Evolutionary conservation across 2,113 vertebrate species (phyloP).

Genomic region (Pluvianellus socialis): DNA sequence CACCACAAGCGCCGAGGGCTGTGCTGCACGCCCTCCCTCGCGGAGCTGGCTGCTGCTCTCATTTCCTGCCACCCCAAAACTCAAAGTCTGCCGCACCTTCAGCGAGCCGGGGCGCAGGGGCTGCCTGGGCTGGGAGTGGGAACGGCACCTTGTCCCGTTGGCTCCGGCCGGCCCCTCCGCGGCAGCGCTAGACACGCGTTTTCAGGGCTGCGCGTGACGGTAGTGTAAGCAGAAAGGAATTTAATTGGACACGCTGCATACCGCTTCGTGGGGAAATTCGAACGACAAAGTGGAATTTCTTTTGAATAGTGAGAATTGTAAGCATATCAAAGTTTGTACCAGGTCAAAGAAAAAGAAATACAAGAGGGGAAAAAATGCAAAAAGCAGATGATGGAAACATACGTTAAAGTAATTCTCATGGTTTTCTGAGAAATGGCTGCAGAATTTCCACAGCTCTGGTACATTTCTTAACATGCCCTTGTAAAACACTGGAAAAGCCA

Average conservation of each 20-base stretch:
- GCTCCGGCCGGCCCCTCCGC: accelerated
- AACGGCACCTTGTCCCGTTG: neutral
- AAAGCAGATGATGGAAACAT: conserved; percentile 42
- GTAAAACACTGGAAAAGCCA: conserved; percentile 45
- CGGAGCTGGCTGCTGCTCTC: too few relatives aligned
- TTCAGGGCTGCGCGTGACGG: neutral
- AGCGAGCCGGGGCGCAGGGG: accelerated
- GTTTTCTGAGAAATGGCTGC: conserved; percentile 58
- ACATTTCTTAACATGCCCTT: conserved; percentile 22
- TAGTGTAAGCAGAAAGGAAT: neutral
- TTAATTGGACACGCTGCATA: accelerated
- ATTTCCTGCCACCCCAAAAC: neutral
- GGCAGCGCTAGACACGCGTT: accelerated
- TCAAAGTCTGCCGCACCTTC: accelerated
- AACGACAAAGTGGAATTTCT: neutral
- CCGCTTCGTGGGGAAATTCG: neutral
- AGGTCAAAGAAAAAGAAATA: conserved; percentile 15
- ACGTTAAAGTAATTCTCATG: conserved; percentile 31
- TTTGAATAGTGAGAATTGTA: neutral
- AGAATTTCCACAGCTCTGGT: conserved; percentile 56
- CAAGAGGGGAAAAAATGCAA: neutral
- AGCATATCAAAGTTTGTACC: neutral
- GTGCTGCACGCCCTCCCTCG: too few relatives aligned
- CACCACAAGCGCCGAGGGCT: too few relatives aligned
- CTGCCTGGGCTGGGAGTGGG: neutral